Evolutionary conservation across 2,797 vertebrate genomes (phyloP), one percentile per base, ranked within the genome.

Genomic region (Gorsachius magnificus): DNA sequence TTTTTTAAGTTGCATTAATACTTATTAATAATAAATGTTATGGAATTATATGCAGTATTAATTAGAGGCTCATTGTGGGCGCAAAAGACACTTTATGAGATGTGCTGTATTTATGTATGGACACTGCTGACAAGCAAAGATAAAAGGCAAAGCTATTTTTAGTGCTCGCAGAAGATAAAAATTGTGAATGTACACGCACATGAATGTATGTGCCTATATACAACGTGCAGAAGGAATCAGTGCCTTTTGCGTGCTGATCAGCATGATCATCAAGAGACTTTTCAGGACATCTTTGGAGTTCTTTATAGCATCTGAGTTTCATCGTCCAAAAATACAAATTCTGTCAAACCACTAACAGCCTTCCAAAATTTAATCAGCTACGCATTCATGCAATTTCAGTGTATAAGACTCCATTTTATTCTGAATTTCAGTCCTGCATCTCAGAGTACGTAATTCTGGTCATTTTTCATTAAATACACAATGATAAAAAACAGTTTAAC

Each of bases 21-120:
- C 74, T 88, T 78, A 94, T 95, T 81, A 97, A 97, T 96, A 96
- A 97, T 95, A 95, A 96, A 96, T 89, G 71, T 72, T 93, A 71
- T 21, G 38, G 82, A 97, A 97, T 92, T 97, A 95, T 90, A 95
- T 29, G 63, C 76, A 63, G 89, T 97, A 92, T 93, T 97, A 95
- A 97, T 96, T 90, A 79, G 57, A 90, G 16, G 60, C 54, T 91
- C 74, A 45, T 25, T 35, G 58, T 69, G 93, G 70, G 87, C 13
- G 0, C 72, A 83, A 87, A 96, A 72, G 43, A 78, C 77, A 81
- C 91, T 65, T 96, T 94, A 92, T 35, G 77, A 88, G 76, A 75
- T 58, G 68, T 31, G 2, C 83, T 83, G 1, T 82, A 68, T 94
- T 95, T 96, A 95, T 6, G 14, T 87, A 79, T 28, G 20, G 20